These are phyloP conservation scores for Pteruthius melanotis DNA, from an alignment of 2,113 vertebrate species.

Conservation along the genomic window DNA sequence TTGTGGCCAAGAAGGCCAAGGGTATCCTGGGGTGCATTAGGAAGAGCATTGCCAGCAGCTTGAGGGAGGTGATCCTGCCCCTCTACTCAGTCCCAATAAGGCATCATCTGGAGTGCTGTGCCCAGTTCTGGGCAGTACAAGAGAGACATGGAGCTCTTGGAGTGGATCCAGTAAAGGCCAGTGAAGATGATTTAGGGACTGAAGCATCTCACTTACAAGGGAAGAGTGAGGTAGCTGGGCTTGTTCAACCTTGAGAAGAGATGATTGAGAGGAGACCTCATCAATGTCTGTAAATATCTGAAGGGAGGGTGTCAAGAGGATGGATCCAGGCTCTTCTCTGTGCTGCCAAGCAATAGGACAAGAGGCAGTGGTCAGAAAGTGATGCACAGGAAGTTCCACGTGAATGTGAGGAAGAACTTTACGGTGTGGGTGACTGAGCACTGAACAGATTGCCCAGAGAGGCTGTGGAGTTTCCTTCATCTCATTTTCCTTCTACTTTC, in stretches of 20 bases:
- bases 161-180: accelerated
- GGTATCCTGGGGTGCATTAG: no score
- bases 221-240: background rate
- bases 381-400: background rate
- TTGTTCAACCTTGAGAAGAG: background rate
- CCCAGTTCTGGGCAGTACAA: background rate
- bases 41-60: background rate
- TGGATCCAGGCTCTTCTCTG: accelerated
- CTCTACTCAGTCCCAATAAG: background rate
- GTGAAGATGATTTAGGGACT: background rate
- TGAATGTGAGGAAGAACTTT: background rate
- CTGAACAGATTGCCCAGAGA: background rate
- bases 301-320: background rate
- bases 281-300: background rate
- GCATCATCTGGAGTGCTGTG: background rate
- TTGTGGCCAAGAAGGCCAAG: background rate
- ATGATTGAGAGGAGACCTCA: background rate
- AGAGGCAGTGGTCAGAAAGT: background rate
- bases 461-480: background rate
- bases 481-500: background rate
- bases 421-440: accelerated
- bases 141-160: background rate
- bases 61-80: background rate
- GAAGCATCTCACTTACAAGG: background rate
- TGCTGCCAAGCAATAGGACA: background rate